Evolutionary conservation across 2,888 invertebrate species (phyloP).

Genomic region (Ophraella communa): DNA sequence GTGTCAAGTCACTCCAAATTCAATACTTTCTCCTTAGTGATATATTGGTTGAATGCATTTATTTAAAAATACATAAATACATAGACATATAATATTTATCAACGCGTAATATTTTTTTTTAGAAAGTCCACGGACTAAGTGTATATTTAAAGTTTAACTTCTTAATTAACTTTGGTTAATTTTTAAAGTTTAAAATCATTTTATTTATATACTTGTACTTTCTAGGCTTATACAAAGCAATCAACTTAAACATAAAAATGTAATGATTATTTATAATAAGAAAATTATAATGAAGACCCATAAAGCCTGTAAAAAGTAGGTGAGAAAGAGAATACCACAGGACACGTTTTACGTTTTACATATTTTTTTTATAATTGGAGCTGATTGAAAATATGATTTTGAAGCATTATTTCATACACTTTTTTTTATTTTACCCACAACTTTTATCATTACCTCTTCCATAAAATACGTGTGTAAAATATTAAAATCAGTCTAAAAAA

Average conservation of each 20-base stretch:
- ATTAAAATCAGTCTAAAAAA: too few relatives aligned
- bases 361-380: too few relatives aligned
- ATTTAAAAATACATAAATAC: background rate
- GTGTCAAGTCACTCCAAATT: background rate
- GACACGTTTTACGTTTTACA: too few relatives aligned
- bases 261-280: background rate
- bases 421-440: too few relatives aligned
- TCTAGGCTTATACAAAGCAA: background rate
- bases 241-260: background rate
- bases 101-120: background rate
- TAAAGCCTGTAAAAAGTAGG: too few relatives aligned
- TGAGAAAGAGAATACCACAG: too few relatives aligned
- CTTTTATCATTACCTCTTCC: too few relatives aligned
- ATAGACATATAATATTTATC: background rate
- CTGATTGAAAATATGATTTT: too few relatives aligned
- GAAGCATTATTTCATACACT: too few relatives aligned
- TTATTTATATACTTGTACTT: background rate
- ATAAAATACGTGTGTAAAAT: too few relatives aligned
- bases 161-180: slow-evolving; percentile 1
- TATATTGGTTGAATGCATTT: background rate
- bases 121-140: background rate
- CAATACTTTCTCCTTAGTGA: background rate
- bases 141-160: background rate
- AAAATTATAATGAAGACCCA: background rate
- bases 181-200: background rate